phyloP scores from a whole-genome alignment of 2,888 invertebrate genomes.

The Eurois occulta region DNA sequence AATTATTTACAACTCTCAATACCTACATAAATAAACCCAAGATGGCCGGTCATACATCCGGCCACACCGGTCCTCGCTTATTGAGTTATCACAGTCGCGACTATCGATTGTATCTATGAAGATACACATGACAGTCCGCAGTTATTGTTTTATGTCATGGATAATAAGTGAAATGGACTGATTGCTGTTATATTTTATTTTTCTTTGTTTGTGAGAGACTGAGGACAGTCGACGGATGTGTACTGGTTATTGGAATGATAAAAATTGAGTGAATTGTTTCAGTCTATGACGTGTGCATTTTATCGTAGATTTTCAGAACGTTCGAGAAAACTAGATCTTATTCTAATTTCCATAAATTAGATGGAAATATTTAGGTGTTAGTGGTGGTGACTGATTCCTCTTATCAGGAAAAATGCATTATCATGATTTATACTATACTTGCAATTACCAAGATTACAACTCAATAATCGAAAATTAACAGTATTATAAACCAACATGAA shows the following conservation, averaged over 20 bases:
- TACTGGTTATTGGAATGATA: background rate
- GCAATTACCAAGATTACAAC: background rate
- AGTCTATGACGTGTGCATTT: background rate
- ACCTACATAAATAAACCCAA: too few species aligned
- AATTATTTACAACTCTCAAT: background rate
- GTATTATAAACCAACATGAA: conserved; percentile 15
- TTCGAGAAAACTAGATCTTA: too few species aligned
- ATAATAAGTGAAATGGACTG: conserved; percentile 61
- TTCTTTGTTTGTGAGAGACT: conserved; percentile 36
- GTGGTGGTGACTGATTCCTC: background rate
- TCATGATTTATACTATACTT: background rate
- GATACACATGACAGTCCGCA: conserved; percentile 34
- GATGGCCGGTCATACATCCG: conserved; percentile 70
- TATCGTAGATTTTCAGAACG: too few species aligned
- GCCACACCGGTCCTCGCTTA: conserved; percentile 67
- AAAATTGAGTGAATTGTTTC: background rate
- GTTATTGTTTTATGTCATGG: conserved; percentile 63
- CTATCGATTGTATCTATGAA: conserved; percentile 64
- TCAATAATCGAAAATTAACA: background rate
- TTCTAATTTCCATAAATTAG: too few species aligned
- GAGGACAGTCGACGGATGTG: background rate
- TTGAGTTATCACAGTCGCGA: conserved; percentile 75
- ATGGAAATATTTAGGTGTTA: background rate
- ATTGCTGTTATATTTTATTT: conserved; percentile 50
- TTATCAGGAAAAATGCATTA: background rate